Conservation (phyloP, 2,888 invertebrate species). For the Pseudococcus viburni region DNA sequence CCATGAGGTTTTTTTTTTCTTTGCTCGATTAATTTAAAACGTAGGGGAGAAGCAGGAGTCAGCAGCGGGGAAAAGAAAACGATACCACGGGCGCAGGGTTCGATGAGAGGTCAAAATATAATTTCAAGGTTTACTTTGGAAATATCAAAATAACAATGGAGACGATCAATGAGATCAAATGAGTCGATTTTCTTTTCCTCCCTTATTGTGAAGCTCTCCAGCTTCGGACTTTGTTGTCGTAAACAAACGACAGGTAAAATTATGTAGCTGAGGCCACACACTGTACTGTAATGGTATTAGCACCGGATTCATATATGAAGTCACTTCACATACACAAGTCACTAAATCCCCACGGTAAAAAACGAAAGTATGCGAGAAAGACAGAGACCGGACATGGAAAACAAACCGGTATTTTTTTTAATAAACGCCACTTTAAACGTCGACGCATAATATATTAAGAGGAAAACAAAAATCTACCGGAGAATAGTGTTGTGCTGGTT, state of each 20-base stretch:
- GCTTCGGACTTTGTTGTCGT: not conserved
- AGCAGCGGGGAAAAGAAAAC: not conserved
- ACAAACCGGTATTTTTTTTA: slow-evolving; percentile 53
- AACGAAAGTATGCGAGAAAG: slow-evolving; percentile 55
- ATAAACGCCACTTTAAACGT: slow-evolving; percentile 46
- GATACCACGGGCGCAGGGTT: no score
- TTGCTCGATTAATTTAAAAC: not conserved
- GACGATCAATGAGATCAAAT: not conserved
- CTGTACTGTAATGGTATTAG: slow-evolving; percentile 21
- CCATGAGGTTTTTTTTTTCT: not conserved
- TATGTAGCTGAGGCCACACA: not conserved
- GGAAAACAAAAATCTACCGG: slow-evolving; percentile 39
- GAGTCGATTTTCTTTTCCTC: not conserved
- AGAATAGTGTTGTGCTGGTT: slow-evolving; percentile 25
- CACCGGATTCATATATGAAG: slow-evolving; percentile 46
- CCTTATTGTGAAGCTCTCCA: not conserved
- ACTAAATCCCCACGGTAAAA: slow-evolving; percentile 53
- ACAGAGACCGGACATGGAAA: slow-evolving; percentile 50
- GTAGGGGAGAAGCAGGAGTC: not conserved
- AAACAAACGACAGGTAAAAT: not conserved
- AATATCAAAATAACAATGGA: no score
- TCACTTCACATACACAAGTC: slow-evolving; percentile 26
- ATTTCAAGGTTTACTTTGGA: no score
- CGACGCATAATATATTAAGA: slow-evolving; percentile 28
- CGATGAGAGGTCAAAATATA: no score